Percentiles rank a stretch among this genome's conserved stretches.
Evolutionary conservation across 2,797 vertebrate genomes (phyloP).

Genomic region (Halcyon badia): DNA sequence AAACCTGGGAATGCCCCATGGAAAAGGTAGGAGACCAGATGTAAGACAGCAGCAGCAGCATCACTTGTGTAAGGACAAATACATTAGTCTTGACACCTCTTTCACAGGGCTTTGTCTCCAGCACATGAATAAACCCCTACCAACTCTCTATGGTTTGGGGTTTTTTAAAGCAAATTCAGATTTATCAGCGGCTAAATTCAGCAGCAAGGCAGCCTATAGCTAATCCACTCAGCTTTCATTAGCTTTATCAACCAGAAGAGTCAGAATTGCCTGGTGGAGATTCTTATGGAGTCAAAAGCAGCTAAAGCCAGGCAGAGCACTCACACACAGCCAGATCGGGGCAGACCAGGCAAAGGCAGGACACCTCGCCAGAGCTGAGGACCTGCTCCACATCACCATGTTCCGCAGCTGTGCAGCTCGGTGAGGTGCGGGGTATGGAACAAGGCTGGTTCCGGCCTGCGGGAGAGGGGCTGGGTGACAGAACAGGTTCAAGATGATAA

Average conservation of each 20-base stretch:
- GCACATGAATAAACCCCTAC: not conserved
- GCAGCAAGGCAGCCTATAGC: not conserved
- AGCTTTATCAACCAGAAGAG: not conserved
- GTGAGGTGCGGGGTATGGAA: accelerated
- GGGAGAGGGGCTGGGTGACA: not conserved
- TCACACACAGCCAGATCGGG: not conserved
- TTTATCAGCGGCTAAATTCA: not conserved
- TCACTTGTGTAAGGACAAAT: not conserved
- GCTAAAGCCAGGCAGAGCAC: accelerated
- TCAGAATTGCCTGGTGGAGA: not conserved
- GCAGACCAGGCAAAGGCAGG: not conserved
- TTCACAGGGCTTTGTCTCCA: not conserved
- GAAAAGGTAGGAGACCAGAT: not conserved
- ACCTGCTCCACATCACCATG: accelerated
- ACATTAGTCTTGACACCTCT: not conserved
- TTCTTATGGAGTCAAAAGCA: not conserved
- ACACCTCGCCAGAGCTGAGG: not conserved
- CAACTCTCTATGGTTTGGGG: not conserved
- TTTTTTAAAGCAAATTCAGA: not conserved
- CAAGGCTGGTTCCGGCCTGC: not conserved
- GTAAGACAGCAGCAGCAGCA: not conserved
- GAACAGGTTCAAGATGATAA: not conserved
- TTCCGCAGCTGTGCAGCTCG: not conserved
- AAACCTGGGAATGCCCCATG: not conserved
- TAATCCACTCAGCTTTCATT: not conserved